Conservation (phyloP, 1,140 invertebrate genomes). For the Euschistus heros region DNA sequence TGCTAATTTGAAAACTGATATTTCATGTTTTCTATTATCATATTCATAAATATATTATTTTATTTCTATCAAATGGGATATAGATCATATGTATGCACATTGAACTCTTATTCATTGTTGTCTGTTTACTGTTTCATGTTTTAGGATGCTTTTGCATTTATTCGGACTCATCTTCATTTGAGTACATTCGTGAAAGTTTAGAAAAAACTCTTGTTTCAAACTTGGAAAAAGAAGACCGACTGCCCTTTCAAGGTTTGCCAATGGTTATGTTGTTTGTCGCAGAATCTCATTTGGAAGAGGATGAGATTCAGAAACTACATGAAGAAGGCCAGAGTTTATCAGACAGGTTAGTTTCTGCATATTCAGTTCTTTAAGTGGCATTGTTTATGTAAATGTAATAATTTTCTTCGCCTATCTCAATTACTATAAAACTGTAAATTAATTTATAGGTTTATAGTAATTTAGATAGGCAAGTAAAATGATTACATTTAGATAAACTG, state of each 20-base stretch:
- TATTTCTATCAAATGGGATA: not conserved
- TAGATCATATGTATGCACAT: constrained; percentile 7
- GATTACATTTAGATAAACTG: too few relatives aligned
- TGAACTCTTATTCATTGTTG: constrained; percentile 20
- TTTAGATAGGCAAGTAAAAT: too few relatives aligned
- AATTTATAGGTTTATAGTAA: too few relatives aligned
- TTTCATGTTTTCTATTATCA: too few relatives aligned
- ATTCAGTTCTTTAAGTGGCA: too few relatives aligned
- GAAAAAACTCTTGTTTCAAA: constrained; percentile 86
- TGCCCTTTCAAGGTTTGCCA: constrained; percentile 75
- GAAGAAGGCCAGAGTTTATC: constrained; percentile 85
- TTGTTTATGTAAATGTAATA: too few relatives aligned
- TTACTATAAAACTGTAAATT: too few relatives aligned
- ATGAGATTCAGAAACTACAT: constrained; percentile 66
- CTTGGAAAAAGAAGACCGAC: constrained; percentile 78
- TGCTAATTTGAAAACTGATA: too few relatives aligned
- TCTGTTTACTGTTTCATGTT: constrained; percentile 27
- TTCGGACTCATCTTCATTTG: constrained; percentile 80
- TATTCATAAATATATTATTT: not conserved
- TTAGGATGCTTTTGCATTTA: constrained; percentile 79
- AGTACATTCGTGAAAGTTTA: constrained; percentile 81
- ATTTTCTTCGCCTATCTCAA: too few relatives aligned
- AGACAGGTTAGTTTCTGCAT: constrained; percentile 49
- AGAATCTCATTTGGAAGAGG: constrained; percentile 69
- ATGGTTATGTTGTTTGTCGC: constrained; percentile 84